Percentiles rank a stretch among this genome's conserved stretches.
Conservation (phyloP, 2,888 invertebrate species). For the Tromatobia lineatoria region DNA sequence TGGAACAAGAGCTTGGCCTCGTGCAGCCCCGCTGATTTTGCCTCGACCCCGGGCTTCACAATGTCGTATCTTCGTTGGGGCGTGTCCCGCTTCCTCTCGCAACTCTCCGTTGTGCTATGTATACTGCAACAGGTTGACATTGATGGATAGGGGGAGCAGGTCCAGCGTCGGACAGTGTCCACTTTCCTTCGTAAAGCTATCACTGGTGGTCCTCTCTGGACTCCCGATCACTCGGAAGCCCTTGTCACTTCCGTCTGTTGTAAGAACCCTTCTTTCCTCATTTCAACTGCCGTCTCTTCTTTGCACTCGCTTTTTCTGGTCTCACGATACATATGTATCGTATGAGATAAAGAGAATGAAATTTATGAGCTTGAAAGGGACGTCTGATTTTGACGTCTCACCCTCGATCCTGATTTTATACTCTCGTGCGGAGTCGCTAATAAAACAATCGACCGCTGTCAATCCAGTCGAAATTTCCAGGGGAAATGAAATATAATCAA, state of each 20-base stretch:
- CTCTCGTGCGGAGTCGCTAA: not conserved
- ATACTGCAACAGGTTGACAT: slow-evolving; percentile 74
- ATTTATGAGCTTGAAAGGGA: slow-evolving; percentile 21
- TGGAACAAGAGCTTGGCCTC: slow-evolving; percentile 25
- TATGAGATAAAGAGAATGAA: slow-evolving; percentile 2
- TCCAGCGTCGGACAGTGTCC: slow-evolving; percentile 36
- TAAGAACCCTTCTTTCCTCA: not conserved
- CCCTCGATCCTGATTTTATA: not conserved
- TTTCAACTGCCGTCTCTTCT: slow-evolving; percentile 18
- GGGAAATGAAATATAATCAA: not conserved
- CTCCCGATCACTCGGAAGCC: slow-evolving; percentile 24
- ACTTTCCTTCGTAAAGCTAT: slow-evolving; percentile 21
- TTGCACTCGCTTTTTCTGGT: slow-evolving; percentile 1
- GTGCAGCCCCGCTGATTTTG: slow-evolving; percentile 14
- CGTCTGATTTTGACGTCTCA: not conserved
- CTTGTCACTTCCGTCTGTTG: slow-evolving; percentile 1
- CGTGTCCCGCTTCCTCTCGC: not conserved
- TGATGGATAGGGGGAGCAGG: slow-evolving; percentile 69
- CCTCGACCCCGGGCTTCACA: not conserved
- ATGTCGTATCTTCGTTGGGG: not conserved
- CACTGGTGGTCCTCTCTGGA: not conserved
- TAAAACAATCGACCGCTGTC: not conserved
- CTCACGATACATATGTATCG: slow-evolving; percentile 21
- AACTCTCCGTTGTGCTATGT: not conserved
- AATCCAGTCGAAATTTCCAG: not conserved